Evolutionary conservation across 64 coral and sea anemone species (phyloP).

Genomic region (Porites lutea): DNA sequence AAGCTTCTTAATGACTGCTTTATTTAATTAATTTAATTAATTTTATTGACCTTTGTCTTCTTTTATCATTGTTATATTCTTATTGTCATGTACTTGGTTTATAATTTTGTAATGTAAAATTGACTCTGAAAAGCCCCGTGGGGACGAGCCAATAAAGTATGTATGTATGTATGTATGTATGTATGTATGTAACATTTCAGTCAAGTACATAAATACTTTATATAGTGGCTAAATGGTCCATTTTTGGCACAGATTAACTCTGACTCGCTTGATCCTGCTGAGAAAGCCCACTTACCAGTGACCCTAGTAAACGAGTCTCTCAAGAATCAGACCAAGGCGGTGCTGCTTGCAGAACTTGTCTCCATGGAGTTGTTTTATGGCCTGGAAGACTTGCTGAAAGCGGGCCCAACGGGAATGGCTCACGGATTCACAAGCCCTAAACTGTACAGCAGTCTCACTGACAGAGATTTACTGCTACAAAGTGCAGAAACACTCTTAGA

Average conservation of each 20-base stretch:
- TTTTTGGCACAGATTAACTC: background rate
- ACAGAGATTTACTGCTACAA: conserved; percentile 83
- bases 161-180: too few relatives aligned
- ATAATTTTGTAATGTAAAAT: too few relatives aligned
- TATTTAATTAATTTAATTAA: too few relatives aligned
- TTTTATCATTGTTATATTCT: too few relatives aligned
- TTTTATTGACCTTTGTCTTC: too few relatives aligned
- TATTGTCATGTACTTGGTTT: too few relatives aligned
- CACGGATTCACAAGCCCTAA: conserved; percentile 42
- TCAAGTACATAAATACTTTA: too few relatives aligned
- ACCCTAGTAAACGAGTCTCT: conserved; percentile 54
- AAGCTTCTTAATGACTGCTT: too few relatives aligned
- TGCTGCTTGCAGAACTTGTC: conserved; percentile 83
- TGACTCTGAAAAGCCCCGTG: too few relatives aligned
- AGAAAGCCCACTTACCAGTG: conserved; percentile 6
- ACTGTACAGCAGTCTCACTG: conserved; percentile 46
- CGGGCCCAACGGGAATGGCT: background rate
- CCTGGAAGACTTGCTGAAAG: conserved; percentile 77
- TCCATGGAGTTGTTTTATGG: conserved; percentile 93
- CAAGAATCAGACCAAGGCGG: conserved; percentile 87
- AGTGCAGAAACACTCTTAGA: conserved; percentile 90
- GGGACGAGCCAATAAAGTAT: too few relatives aligned
- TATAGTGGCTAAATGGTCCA: background rate
- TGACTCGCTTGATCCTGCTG: background rate
- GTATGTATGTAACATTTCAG: too few relatives aligned